Evolutionary conservation across 2,113 vertebrate species (phyloP), one percentile per base, ranked within the genome.

Genomic region (Apaloderma vittatum): DNA sequence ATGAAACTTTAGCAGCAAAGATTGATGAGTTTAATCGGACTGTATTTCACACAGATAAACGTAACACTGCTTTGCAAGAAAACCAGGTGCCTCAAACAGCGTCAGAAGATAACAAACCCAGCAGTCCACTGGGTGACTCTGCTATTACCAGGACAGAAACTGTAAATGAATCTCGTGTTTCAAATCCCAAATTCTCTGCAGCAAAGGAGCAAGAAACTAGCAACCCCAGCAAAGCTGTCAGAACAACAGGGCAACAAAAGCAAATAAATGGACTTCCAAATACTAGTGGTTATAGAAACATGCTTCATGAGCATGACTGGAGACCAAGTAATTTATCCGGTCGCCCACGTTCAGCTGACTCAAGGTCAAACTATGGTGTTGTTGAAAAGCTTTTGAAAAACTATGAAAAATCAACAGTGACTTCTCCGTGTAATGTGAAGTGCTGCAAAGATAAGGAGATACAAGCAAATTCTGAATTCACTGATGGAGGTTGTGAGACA

Each of bases 1-100:
- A 99, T 95, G 98, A 99, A 95, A 99, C 94, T 55, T 97, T 99
- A 93, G 99, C 99, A 92, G 97, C 98, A 89, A 99, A 99, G 98
- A 99, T 98, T 8, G 99, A 99, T 58, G 99, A 99, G 97, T 99
- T 99, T 96, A 99, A 99, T 96, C 98, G 99, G 75, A 98, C 98
- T 65, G 98, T 99, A 24, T 99, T 99, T 97, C 99, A 99, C 90
- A 99, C 99, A 54, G 99, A 98, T 86, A 99, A 98, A 98, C 58
- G 96, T 59, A 97, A 81, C 66, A 93, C 27, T 40, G 72, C 87
- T 71, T 18, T 74, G 71, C 97, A 93, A 36, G 87, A 95, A 80
- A 97, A 57, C 45, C 97, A 93, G 63, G 93, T 80, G 93, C 51
- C 86, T 79, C 88, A 18, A 61, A 54, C 94, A 59, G 43, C 37